Percentiles rank a stretch among this genome's conserved stretches.
phyloP scores from a whole-genome alignment of 2,888 invertebrate genomes.

The Amaurobius ferox region DNA sequence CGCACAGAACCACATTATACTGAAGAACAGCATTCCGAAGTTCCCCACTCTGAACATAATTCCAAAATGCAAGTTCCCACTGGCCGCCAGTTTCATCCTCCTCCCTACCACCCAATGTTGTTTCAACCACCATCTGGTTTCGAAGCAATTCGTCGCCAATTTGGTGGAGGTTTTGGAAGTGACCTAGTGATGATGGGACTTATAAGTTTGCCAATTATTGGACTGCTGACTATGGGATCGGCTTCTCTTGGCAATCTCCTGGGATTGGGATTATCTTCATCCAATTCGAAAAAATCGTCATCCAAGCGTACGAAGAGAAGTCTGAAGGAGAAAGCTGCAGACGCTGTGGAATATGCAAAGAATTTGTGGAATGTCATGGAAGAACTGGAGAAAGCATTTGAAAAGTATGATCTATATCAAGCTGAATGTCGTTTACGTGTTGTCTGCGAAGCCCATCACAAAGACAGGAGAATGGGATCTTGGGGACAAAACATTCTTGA shows the following conservation, averaged over 20 bases:
- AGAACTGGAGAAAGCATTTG: conserved; percentile 52
- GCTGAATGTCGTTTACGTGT: conserved; percentile 47
- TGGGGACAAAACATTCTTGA: conserved; percentile 55
- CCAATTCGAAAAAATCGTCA: conserved; percentile 34
- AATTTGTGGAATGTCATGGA: conserved; percentile 62
- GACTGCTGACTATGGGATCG: conserved; percentile 49
- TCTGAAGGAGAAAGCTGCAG: conserved; percentile 52
- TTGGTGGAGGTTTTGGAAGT: conserved; percentile 59
- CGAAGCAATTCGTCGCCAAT: conserved; percentile 53
- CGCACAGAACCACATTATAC: too few species aligned
- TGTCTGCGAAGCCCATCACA: conserved; percentile 56
- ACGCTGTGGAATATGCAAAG: conserved; percentile 58
- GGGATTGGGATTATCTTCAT: conserved; percentile 25
- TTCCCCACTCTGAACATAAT: too few species aligned
- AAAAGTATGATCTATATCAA: conserved; percentile 55
- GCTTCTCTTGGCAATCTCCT: conserved; percentile 52
- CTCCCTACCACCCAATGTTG: conserved; percentile 48
- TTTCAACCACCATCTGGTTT: conserved; percentile 31
- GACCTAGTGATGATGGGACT: conserved; percentile 62
- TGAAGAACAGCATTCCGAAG: too few species aligned
- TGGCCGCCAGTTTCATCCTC: conserved; percentile 35
- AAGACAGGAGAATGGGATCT: conserved; percentile 39
- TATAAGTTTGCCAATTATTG: conserved; percentile 52
- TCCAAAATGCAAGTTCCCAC: neutral
- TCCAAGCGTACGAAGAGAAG: conserved; percentile 46